phyloP scores from a whole-genome alignment of 1,140 invertebrate genomes.

The Melipona quadrifasciata region DNA sequence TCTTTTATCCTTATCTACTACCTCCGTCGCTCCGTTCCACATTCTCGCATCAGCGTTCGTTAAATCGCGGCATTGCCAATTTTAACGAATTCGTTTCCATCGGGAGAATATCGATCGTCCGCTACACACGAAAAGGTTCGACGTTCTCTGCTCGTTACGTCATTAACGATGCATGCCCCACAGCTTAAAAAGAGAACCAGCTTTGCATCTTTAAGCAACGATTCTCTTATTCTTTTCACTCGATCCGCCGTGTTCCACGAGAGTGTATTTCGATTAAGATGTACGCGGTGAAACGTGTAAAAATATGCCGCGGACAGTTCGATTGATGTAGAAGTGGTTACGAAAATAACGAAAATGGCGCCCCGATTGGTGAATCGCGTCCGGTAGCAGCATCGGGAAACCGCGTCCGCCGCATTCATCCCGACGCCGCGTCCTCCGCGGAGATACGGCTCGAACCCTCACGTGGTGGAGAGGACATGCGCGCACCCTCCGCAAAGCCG shows the following conservation, averaged over 20 bases:
- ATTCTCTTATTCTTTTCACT: fast-evolving
- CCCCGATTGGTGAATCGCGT: background rate
- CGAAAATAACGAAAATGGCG: background rate
- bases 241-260: background rate
- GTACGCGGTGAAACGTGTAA: no score
- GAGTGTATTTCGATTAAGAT: fast-evolving
- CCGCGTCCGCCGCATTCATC: background rate
- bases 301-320: background rate
- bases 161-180: background rate
- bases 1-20: background rate
- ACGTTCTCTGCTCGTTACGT: background rate
- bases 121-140: background rate
- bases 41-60: background rate
- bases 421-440: slow-evolving; percentile 19
- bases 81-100: slow-evolving; percentile 6
- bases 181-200: background rate
- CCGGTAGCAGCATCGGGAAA: background rate
- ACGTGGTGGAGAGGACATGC: slow-evolving; percentile 61
- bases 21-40: background rate
- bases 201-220: background rate
- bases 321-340: background rate
- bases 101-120: slow-evolving; percentile 1
- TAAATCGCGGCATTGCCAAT: slow-evolving; percentile 11
- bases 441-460: slow-evolving; percentile 27
- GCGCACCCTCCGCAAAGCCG: slow-evolving; percentile 32